phyloP scores from a whole-genome alignment of 1,140 invertebrate species.

The Drosophila leontia region DNA sequence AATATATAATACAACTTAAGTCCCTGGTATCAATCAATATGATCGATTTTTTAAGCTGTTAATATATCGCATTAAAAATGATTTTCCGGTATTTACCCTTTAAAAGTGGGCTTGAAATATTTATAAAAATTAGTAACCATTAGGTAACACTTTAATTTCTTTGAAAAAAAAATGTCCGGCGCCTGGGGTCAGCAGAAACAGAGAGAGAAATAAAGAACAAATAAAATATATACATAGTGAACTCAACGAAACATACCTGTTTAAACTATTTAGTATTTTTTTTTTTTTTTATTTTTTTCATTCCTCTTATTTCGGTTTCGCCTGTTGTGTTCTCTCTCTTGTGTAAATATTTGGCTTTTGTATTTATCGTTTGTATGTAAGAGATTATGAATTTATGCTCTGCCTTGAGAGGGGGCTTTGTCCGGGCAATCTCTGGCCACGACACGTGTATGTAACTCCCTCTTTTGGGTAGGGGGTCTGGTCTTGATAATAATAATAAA shows the following conservation, averaged over 20 bases:
- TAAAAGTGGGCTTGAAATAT: neutral
- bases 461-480: neutral
- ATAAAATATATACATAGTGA: neutral
- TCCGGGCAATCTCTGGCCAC: neutral
- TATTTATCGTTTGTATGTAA: constrained; percentile 44
- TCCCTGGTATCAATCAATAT: neutral
- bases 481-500: neutral
- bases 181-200: constrained; percentile 15
- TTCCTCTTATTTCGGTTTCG: neutral
- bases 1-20: neutral
- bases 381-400: constrained; percentile 47
- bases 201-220: neutral
- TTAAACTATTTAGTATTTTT: constrained; percentile 9
- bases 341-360: constrained; percentile 42
- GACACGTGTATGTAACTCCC: constrained; percentile 22
- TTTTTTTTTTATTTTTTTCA: constrained; percentile 7
- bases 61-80: neutral
- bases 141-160: neutral
- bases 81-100: neutral
- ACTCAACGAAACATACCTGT: constrained; percentile 25
- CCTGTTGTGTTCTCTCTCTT: neutral
- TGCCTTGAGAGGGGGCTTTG: constrained; percentile 35
- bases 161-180: too few species aligned
- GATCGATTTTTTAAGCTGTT: neutral
- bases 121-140: neutral